Base-by-base conservation (phyloP, 1,140 invertebrate species). In the Calosoma granatense region DNA sequence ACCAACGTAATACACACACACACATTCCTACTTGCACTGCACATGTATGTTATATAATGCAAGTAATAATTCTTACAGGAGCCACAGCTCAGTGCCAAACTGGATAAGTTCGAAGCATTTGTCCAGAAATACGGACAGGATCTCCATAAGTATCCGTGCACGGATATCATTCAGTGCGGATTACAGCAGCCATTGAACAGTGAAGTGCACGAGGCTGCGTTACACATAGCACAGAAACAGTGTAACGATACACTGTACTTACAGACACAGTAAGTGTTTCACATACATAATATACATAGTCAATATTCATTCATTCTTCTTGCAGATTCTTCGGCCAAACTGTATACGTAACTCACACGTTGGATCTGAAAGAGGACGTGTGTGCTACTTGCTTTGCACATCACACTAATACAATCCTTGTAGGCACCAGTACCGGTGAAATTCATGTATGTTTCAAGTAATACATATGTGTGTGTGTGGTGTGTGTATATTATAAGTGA, bases 141-240 rank as follows among this genome's bases (percentile, higher is more conserved):
- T 43, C 53, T 67, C 26, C 59, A 60, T 22, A 59, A 61, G 30
- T 63, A 58, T 22, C 52, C 56, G 15, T 53, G 63, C 36, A 59
- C 59, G 1, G 61, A 65, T 58, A 63, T 67, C 52, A 56, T 67
- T 6, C 65, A 67, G 54, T 64, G 54, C 56, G 65, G 55, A 22
- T 54, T 65, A 26, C 55, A 59, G 11, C 51, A 63, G 53, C 11
- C 15, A 17, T 53, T 56, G 41, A 58, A 57, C 19, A 63, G 57
- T 57, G 43, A 53, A 30, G 57, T 64, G 12, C 64, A 60, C 51
- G 60, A 63, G 15, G 53, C 54, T 36, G 63, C 60, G 14, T 39
- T 54, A 12, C 43, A 60, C 30, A 55, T 61, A 17, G 63, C 61
- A 2, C 52, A 57, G 36, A 55, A 26, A 11, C 54, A 57, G 17